Conservation (phyloP, 2,797 vertebrate species). For the Epinephelus malabaricus region DNA sequence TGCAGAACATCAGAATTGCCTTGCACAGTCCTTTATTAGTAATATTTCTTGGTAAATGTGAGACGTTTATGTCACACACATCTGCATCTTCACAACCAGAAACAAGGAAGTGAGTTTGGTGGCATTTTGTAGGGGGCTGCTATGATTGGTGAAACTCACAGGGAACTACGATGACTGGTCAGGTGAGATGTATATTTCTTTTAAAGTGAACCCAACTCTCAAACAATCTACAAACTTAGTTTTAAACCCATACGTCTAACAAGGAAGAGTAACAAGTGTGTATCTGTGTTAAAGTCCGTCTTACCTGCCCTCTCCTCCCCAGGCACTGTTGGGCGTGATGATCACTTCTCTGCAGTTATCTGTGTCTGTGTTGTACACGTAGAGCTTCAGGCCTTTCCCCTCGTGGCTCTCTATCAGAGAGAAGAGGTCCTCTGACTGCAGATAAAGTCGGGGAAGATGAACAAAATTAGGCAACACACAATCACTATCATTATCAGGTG, state of each 20-base stretch:
- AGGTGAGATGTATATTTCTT: background rate
- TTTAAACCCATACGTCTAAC: too few species aligned
- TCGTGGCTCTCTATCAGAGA: constrained; percentile 98
- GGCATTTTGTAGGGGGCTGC: too few species aligned
- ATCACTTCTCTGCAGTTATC: constrained; percentile 99
- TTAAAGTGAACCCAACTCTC: background rate
- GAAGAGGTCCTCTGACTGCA: constrained; percentile 91
- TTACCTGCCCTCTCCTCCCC: constrained; percentile 99
- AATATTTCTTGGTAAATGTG: too few species aligned
- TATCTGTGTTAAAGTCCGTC: background rate
- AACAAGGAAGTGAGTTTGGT: too few species aligned
- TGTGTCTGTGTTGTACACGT: constrained; percentile 98
- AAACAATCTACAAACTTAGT: too few species aligned
- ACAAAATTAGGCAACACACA: background rate
- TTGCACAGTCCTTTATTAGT: too few species aligned
- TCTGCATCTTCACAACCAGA: too few species aligned
- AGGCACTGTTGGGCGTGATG: constrained; percentile 96
- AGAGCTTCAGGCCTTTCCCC: constrained; percentile 96
- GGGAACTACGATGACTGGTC: too few species aligned
- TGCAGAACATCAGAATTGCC: too few species aligned
- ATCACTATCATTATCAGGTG: background rate
- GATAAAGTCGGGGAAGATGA: background rate
- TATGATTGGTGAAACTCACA: too few species aligned
- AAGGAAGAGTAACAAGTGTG: background rate
- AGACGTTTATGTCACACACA: too few species aligned